Evolutionary conservation across 1,140 invertebrate species (phyloP), one percentile per base, ranked within the genome.

Genomic region (Bombus sylvicola): DNA sequence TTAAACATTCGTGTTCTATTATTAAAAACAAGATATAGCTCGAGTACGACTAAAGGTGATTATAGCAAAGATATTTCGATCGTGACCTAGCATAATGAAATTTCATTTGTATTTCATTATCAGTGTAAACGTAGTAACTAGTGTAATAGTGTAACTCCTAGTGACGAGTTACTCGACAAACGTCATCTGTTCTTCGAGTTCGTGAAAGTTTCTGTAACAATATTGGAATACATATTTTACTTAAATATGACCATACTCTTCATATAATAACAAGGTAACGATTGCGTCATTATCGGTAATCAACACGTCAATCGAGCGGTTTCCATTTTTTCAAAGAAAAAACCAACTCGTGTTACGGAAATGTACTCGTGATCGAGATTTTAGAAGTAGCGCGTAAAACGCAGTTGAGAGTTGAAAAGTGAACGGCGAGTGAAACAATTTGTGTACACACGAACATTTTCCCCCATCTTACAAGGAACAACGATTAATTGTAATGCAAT

Each of bases 401-500:
- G n/a, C 22, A 43, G 31, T 22, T n/a, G 47, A 72, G 34, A 72
- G 41, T 72, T 73, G 5, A 79, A 73, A 72, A 85, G 57, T 80
- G 76, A 85, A 68, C 57, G 68, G 77, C 68, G 28, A 80, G 66
- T 57, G 77, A 28, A 41, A 79, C 31, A 64, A 47, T 62, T 34
- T 43, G 37, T 73, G 57, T 22, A 39, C 8, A 66, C 15, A 13
- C 75, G 47, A 57, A 47, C 28, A 10, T 79, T 79, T 39, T 62
- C n/a, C 37, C 31, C 2, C 8, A 10, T 37, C 31, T n/a, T 13
- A 28, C 31, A 62, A 18, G 34, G 6, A 12, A n/a, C 43, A 31
- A 18, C 2, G 18, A 6, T n/a, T 53, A 62, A 80, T 72, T 84
- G 83, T 85, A 79, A 84, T 84, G 83, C 76, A 79, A 62, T 84